Conservation (phyloP, 2,797 vertebrate species). For the Macroramphosus scolopax region DNA sequence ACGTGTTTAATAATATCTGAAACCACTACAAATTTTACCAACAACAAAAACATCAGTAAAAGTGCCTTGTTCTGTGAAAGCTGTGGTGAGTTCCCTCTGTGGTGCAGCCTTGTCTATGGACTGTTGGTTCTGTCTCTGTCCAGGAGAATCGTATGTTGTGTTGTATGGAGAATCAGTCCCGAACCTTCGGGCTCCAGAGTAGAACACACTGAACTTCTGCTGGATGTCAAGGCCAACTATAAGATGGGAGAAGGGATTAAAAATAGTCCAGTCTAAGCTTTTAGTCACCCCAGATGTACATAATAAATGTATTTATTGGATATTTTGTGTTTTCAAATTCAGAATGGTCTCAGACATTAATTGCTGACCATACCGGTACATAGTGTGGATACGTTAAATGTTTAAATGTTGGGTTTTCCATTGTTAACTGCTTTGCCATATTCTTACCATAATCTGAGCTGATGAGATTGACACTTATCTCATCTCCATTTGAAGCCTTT, state of each 20-base stretch:
- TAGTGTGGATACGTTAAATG: no score
- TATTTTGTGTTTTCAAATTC: no score
- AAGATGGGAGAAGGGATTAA: conserved; percentile 16
- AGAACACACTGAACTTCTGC: conserved; percentile 81
- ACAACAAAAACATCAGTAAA: background rate
- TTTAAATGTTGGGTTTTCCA: no score
- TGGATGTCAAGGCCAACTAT: conserved; percentile 93
- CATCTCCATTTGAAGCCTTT: conserved; percentile 82
- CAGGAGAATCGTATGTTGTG: conserved; percentile 2
- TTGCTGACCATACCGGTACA: no score
- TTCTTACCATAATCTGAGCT: conserved; percentile 97
- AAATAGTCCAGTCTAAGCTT: background rate
- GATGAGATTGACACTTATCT: conserved; percentile 89
- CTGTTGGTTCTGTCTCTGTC: conserved; percentile 24
- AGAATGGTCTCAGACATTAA: no score
- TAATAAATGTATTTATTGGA: background rate
- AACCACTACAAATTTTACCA: background rate
- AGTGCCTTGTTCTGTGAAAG: conserved; percentile 41
- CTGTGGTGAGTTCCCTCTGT: conserved; percentile 16
- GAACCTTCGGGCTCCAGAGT: conserved; percentile 71
- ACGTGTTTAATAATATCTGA: no score
- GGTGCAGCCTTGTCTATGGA: conserved; percentile 25
- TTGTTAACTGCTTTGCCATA: conserved; percentile 78
- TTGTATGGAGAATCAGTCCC: conserved; percentile 54
- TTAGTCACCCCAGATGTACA: background rate